Percentiles rank a stretch among this genome's conserved stretches.
Evolutionary conservation across 2,888 invertebrate species (phyloP).

Genomic region (Epinotia nisella): DNA sequence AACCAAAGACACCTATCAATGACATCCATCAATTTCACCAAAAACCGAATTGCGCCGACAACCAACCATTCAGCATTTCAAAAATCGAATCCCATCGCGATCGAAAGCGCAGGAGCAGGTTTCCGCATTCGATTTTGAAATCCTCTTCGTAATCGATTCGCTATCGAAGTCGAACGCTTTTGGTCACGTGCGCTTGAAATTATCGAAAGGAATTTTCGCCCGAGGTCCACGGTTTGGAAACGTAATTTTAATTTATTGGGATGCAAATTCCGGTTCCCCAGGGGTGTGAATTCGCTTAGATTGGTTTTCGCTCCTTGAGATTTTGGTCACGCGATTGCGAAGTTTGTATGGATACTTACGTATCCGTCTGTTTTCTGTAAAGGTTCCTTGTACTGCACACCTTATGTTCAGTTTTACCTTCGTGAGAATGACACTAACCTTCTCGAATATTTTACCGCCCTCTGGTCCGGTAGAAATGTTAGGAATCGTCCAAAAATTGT

Average conservation of each 20-base stretch:
- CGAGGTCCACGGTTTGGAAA: slow-evolving; percentile 51
- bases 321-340: slow-evolving; percentile 41
- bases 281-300: slow-evolving; percentile 43
- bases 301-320: slow-evolving; percentile 41
- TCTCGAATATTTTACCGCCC: no score
- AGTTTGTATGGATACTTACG: slow-evolving; percentile 20
- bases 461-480: no score
- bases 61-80: slow-evolving; percentile 15
- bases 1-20: no score
- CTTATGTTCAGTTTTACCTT: no score
- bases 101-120: slow-evolving; percentile 48
- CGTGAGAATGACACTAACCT: no score
- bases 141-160: slow-evolving; percentile 55
- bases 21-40: no score
- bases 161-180: slow-evolving; percentile 52
- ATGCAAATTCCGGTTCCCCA: slow-evolving; percentile 50
- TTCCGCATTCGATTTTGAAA: slow-evolving; percentile 30
- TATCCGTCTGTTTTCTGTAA: not conserved
- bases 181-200: slow-evolving; percentile 56
- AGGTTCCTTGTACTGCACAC: not conserved
- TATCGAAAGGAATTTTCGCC: slow-evolving; percentile 48
- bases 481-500: no score
- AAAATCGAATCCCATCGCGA: slow-evolving; percentile 42
- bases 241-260: slow-evolving; percentile 56
- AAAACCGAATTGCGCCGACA: not conserved